Base-by-base conservation (phyloP, 1,140 invertebrate genomes). In the Drosophila tani region DNA sequence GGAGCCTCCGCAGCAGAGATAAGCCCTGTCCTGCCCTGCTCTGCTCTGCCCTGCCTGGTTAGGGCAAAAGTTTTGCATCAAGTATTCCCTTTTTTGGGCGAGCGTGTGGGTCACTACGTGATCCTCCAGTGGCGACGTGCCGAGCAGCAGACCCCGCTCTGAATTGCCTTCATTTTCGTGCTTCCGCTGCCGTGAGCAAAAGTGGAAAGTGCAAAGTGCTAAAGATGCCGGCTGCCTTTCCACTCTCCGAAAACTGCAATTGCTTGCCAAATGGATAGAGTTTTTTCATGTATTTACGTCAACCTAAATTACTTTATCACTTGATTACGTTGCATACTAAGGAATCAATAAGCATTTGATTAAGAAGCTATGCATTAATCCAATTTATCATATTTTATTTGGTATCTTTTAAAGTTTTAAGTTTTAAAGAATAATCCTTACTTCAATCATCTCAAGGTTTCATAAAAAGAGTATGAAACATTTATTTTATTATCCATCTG, bases 141-240 rank as follows among this genome's bases (percentile, higher is more conserved):
- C 81, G 73, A 56, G 60, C 19, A 21, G 17, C 19, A 46, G 19
- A 41, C 17, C 32, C 21, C 65, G n/a, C 58, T 46, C 79, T 68
- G 73, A 87, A 81, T 81, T 73, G 76, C 67, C 76, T 68, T 83
- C 79, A 88, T 84, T 84, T 88, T 66, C 38, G 51, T 75, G 55
- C 68, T 88, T 80, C 77, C 81, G 65, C 73, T 59, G 63, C 27
- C 63, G 63, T 69, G 40, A 21, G 71, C 43, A 56, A 75, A 40
- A 65, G 38, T 59, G 46, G 21, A 76, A 43, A 41, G 45, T 62
- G 45, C 51, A 77, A 60, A 76, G 51, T 51, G 47, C 46, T 32
- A 17, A 68, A 27, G 24, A 45, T 38, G 41, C 38, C 29, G 58
- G 11, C 45, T 46, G 43, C 3, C 9, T 24, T 53, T 53, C 17